Evolutionary conservation across 2,888 invertebrate genomes (phyloP).

Genomic region (Eilema caniola): DNA sequence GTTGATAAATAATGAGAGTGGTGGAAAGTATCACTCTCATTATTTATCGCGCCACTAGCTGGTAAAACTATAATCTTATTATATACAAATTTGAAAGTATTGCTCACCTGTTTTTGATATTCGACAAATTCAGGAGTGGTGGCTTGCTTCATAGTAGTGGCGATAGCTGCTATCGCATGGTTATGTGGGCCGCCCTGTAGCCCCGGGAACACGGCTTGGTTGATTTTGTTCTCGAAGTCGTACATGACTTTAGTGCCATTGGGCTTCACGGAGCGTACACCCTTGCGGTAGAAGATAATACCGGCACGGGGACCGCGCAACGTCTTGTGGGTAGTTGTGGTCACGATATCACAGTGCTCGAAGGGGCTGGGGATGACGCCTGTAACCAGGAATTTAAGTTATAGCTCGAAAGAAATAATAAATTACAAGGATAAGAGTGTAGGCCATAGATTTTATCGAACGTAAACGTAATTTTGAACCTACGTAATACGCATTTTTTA

Average conservation of each 20-base stretch:
- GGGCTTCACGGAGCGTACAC: constrained; percentile 91
- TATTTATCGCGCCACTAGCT: no score
- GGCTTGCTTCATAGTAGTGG: constrained; percentile 97
- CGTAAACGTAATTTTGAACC: no score
- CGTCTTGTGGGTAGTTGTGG: constrained; percentile 98
- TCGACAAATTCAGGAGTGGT: constrained; percentile 92
- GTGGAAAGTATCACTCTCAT: no score
- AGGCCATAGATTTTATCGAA: no score
- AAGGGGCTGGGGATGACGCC: constrained; percentile 95
- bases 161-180: constrained; percentile 98
- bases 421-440: no score
- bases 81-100: not conserved
- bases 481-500: no score
- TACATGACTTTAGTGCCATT: constrained; percentile 95
- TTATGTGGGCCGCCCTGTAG: constrained; percentile 99
- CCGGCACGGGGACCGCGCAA: constrained; percentile 95
- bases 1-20: not conserved
- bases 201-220: constrained; percentile 96
- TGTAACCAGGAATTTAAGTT: constrained; percentile 48
- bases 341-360: constrained; percentile 96
- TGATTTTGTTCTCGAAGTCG: constrained; percentile 95
- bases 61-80: not conserved
- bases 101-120: constrained; percentile 93
- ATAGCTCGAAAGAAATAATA: no score
- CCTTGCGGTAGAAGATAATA: constrained; percentile 97